These are phyloP conservation scores for Sebastes hopkinsi DNA, from an alignment of 2,797 vertebrate genomes.

Conservation along the genomic window DNA sequence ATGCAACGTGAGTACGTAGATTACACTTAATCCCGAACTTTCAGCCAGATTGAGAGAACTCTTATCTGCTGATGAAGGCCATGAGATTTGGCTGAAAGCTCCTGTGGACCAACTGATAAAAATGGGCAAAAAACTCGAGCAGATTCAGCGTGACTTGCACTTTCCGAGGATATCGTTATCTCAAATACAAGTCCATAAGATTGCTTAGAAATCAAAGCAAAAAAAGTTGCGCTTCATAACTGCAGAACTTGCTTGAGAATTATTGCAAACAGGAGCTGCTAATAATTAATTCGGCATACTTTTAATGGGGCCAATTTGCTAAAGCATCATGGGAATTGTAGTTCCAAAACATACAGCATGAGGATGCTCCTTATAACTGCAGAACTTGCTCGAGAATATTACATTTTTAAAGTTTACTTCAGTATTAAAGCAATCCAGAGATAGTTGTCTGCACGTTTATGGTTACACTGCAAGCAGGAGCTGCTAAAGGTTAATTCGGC, in stretches of 20 bases:
- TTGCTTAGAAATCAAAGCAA: neutral
- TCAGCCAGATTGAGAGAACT: too few species aligned
- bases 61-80: neutral
- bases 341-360: too few species aligned
- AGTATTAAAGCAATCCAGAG: neutral
- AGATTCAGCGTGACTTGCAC: too few species aligned
- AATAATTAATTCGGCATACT: too few species aligned
- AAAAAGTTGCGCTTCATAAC: accelerated
- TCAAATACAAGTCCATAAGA: accelerated
- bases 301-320: accelerated
- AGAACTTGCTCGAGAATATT: neutral
- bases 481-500: too few species aligned
- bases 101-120: neutral
- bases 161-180: accelerated
- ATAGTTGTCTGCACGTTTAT: accelerated
- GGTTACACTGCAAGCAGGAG: accelerated
- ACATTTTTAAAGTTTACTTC: neutral
- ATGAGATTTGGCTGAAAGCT: neutral
- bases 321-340: too few species aligned
- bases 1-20: neutral
- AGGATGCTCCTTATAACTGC: neutral
- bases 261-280: too few species aligned
- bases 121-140: accelerated
- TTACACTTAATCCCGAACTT: too few species aligned
- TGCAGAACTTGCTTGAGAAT: neutral